Base-by-base conservation (phyloP, 2,888 invertebrate species). In the Leptinotarsa juncta region DNA sequence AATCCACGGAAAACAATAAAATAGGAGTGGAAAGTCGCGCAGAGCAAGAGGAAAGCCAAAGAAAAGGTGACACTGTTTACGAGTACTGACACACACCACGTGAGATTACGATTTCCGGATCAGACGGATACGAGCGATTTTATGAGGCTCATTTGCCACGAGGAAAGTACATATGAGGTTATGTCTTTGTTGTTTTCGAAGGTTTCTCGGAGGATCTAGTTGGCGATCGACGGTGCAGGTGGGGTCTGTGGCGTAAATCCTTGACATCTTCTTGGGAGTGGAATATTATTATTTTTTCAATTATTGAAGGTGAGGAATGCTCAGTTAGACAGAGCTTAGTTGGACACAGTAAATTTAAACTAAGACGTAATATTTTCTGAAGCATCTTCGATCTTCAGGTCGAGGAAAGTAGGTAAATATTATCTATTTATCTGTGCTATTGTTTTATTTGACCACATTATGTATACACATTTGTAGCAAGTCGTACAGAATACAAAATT, bases 1-100 rank as follows among this genome's bases (percentile, higher is more conserved):
- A 85, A 85, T 85, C 86, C 84, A 84, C 81, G 81, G 82, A 82
- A 83, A 81, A 83, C 84, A 84, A 83, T 85, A 84, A 83, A 83
- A 82, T 82, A 82, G 80, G 82, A 77, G 83, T 73, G 71, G 83
- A 82, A 83, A 82, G 79, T 77, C 72, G 78, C 70, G 70, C 82
- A 81, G 81, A 80, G 81, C 80, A 77, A 74, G 78, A 79, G 72
- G 72, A 67, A 69, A 32, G 49, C 53, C 66, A 70, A 65, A 71
- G 65, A 18, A 69, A 76, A 79, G 81, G 82, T 80, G 82, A 79
- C 78, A 79, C 79, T 82, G 79, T 83, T 83, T 83, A 83, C 81
- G 83, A 82, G 62, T n/a, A 5, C 26, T 12, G 53, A 53, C 53
- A 57, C 57, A 57, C 57, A 57, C 57, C 62, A 32, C 42, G 62